Evolutionary conservation across 2,113 vertebrate species (phyloP).

Genomic region (Lycocorax pyrrhopterus): DNA sequence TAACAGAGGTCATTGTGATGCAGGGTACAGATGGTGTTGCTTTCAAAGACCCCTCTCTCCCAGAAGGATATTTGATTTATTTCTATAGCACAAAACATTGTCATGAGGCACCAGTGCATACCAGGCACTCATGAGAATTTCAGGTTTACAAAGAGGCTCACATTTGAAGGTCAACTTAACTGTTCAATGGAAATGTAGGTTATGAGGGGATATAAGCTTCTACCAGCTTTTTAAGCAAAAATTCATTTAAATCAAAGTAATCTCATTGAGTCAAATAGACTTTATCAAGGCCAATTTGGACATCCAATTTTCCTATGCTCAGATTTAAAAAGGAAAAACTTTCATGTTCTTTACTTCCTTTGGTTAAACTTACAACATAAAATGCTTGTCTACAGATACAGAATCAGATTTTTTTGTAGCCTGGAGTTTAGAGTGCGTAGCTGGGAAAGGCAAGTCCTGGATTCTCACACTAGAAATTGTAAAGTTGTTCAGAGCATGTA

Average conservation of each 20-base stretch:
- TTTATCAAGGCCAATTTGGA: neutral
- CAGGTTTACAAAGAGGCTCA: neutral
- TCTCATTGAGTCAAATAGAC: neutral
- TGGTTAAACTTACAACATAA: neutral
- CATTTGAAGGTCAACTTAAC: neutral
- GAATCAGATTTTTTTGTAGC: neutral
- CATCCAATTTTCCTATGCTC: neutral
- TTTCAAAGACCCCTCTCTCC: neutral
- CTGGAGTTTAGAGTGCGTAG: neutral
- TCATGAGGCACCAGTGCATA: neutral
- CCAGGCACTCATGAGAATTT: neutral
- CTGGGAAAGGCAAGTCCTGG: neutral
- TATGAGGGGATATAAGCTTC: neutral
- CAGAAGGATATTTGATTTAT: neutral
- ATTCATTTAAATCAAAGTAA: neutral
- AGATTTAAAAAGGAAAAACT: neutral
- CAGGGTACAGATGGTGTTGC: neutral
- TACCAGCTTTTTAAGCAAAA: neutral
- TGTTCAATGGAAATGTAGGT: neutral
- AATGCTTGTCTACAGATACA: neutral
- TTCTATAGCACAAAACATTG: neutral
- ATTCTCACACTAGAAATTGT: neutral
- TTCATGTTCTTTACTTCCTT: neutral
- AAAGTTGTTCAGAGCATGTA: neutral
- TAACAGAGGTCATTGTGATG: accelerated